Base-by-base conservation (phyloP, 2,797 vertebrate species). In the Phrynocephalus vlangalii region DNA sequence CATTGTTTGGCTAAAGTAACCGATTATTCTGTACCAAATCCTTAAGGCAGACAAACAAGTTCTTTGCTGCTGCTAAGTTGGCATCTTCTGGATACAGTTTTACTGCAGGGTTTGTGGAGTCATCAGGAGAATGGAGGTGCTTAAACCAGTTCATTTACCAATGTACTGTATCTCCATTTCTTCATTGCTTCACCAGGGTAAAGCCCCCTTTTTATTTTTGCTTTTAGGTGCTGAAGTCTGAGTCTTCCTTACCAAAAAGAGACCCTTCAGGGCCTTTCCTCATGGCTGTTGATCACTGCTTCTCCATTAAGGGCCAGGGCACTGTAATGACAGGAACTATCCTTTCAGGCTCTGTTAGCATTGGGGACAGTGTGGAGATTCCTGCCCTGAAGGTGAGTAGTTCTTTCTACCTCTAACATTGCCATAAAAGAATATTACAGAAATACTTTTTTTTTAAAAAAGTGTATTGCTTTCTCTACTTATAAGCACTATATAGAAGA, bases 241-340 rank as follows among this genome's bases (percentile, higher is more conserved):
- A 99, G 96, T 97, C 98, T 5, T 98, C 98, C 95, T 95, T 99
- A 94, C 99, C 99, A n/a, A 94, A 92, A 18, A 97, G 99, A 97
- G 97, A 99, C 92, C 97, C 98, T 1, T 96, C 95, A 0, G 99
- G 99, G 79, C 96, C 98, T 50, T 98, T 99, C 78, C 97, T 99
- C 79, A 99, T 99, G 98, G 98, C 99, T 20, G 98, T 99, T 8
- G 99, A 99, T 96, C 99, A 99, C 93, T 99, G 99, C 93, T 99
- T 99, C 96, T 99, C 98, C 92, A 99, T 99, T 96, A 98, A 97
- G 48, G 99, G 99, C 94, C 99, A 99, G 94, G 99, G 99, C 93
- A 99, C 99, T 0, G 98, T 99, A 95, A 98, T 99, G 98, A 99
- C 99, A 5, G 99, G 99, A 68, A 99, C 99, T 91, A 93, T 99